Evolutionary conservation across 2,113 vertebrate genomes (phyloP).

Genomic region (Perognathus longimembris): DNA sequence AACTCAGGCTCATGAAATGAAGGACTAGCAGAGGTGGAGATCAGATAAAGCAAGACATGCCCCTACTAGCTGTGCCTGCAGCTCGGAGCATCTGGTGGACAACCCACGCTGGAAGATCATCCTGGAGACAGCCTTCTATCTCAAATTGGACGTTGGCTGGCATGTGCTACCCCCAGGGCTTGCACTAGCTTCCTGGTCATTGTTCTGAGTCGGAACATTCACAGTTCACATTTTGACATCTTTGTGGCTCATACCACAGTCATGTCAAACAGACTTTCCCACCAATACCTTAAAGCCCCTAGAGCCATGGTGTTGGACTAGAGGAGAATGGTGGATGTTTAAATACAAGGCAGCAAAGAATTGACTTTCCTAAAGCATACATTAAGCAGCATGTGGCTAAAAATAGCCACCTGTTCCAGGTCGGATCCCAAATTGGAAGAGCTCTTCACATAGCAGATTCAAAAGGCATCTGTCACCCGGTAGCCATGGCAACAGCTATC

Average conservation of each 20-base stretch:
- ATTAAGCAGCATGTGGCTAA: slow-evolving; percentile 59
- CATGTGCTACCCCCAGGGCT: not conserved
- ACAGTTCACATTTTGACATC: not conserved
- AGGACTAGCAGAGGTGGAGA: not conserved
- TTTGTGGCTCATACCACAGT: not conserved
- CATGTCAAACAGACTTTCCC: not conserved
- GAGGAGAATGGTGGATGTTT: slow-evolving; percentile 16
- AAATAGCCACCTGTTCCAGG: slow-evolving; percentile 78
- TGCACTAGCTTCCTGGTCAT: not conserved
- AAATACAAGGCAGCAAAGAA: slow-evolving; percentile 27
- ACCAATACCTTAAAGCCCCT: not conserved
- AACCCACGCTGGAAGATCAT: no score
- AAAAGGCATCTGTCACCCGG: slow-evolving; percentile 62
- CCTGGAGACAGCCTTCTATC: not conserved
- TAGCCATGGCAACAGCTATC: slow-evolving; percentile 75
- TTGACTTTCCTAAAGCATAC: slow-evolving; percentile 37
- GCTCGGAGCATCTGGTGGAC: not conserved
- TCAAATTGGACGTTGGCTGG: not conserved
- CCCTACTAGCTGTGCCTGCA: not conserved
- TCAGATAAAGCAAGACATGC: not conserved
- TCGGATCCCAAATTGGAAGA: slow-evolving; percentile 71
- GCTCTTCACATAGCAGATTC: slow-evolving; percentile 67
- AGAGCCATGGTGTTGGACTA: not conserved
- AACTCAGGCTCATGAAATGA: not conserved
- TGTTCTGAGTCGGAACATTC: not conserved